Evolutionary conservation across 2,113 vertebrate species (phyloP), one percentile per base, ranked within the genome.

Genomic region (Campylomormyrus tamandua): DNA sequence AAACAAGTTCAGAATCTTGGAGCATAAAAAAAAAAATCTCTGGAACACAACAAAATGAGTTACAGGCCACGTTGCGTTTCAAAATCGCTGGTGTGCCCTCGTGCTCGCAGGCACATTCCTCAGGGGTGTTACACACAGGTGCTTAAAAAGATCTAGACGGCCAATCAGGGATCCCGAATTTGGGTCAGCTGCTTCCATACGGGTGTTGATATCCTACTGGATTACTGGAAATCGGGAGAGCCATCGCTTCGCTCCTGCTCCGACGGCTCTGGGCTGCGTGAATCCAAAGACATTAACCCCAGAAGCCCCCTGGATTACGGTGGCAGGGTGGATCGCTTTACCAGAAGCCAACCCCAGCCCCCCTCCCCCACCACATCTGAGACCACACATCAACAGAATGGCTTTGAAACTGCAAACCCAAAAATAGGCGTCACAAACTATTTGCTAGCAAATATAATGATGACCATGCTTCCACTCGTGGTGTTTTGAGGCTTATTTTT

Each of bases 11-110:
- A 2, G 24, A 31, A 31, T 74, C 19, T 77, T 53, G 87, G 35
- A 89, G 88, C 90, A 91, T 42, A 56, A 56, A 56, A 17, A 56
- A 17, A 11, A 2, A 4, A 87, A 3, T 77, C 70, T 19, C 15
- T 87, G 0, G 56, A 91, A 0, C 46, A 90, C 74, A 91, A 91
- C 91, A 92, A 92, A 86, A 88, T 58, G 93, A 90, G 90, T 91
- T 8, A 80, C 35, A 8, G 35, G 31, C 74, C 31, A 27, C 1
- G 11, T 8, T 77, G 2, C 7, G 31, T 80, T 80, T 39, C 31
- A 1, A 39, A 39, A 7, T 39, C 70, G 9, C 9, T 13, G 94
- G 91, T 94, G 94, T 95, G 93, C 94, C 91, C 92, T 93, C 88
- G 90, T 90, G 90, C 93, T 94, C 42, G 24, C 89, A 17, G 42